phyloP scores from a whole-genome alignment of 2,113 vertebrate genomes.

The Camarhynchus parvulus region DNA sequence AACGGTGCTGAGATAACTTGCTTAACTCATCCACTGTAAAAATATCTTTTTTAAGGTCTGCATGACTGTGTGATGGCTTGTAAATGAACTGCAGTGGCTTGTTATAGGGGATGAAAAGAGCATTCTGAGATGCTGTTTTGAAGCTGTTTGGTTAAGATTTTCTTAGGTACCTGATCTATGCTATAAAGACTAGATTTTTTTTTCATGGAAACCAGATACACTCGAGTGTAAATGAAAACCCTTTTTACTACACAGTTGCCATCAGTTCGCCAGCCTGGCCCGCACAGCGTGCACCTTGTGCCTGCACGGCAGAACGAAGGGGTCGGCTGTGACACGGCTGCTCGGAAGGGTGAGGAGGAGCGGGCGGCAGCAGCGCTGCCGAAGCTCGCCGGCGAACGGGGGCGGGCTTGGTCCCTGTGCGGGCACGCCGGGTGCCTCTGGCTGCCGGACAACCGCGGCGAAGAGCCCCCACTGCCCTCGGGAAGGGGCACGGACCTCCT shows the following conservation, averaged over 20 bases:
- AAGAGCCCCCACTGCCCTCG: neutral
- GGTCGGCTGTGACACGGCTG: rapidly evolving
- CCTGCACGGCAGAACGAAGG: neutral
- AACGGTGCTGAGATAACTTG: neutral
- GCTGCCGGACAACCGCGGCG: rapidly evolving
- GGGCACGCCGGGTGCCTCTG: neutral
- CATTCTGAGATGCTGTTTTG: neutral
- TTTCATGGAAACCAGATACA: neutral
- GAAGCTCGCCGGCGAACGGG: rapidly evolving
- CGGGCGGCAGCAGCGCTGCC: neutral
- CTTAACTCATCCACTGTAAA: neutral
- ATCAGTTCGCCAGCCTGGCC: rapidly evolving
- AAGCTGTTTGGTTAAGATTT: neutral
- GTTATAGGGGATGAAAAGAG: neutral
- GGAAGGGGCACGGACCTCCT: neutral
- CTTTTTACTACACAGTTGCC: neutral
- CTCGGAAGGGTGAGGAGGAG: neutral
- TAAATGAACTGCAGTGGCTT: neutral
- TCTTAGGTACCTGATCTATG: too few relatives aligned
- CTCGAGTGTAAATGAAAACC: rapidly evolving
- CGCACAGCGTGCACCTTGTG: rapidly evolving
- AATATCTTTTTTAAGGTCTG: neutral
- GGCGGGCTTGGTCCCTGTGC: rapidly evolving
- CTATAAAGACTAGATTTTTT: neutral
- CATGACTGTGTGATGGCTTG: neutral